A percentile compares a stretch with the other conserved stretches of the same genome.
phyloP scores from a whole-genome alignment of 2,113 vertebrate species.

The Neotoma lepida region DNA sequence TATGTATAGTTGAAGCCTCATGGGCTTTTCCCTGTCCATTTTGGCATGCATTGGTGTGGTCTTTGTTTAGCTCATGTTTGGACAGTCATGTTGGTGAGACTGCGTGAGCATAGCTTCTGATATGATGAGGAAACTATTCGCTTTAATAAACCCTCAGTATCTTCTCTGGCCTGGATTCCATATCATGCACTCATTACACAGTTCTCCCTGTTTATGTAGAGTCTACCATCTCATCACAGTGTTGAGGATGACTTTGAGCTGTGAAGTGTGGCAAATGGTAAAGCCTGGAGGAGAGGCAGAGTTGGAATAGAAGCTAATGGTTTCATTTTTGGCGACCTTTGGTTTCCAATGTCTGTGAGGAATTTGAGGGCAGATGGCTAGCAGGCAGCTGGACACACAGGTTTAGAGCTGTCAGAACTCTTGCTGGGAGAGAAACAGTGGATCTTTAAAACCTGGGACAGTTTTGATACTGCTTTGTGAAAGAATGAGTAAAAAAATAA shows the following conservation, averaged over 20 bases:
- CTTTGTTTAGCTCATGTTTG: not conserved
- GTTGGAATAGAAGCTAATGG: not conserved
- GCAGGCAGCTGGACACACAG: not conserved
- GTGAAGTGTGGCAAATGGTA: not conserved
- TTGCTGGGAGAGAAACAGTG: not conserved
- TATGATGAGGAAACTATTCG: not conserved
- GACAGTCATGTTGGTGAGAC: no score
- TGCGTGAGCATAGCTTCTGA: not conserved
- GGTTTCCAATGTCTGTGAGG: not conserved
- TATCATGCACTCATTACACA: rapidly evolving
- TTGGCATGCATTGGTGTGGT: not conserved
- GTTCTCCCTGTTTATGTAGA: not conserved
- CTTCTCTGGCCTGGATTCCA: not conserved
- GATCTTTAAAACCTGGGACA: not conserved
- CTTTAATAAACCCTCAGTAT: not conserved
- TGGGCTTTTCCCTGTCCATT: no score
- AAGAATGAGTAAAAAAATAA: not conserved
- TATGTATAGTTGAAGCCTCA: not conserved
- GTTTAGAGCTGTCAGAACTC: not conserved
- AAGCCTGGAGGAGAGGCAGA: not conserved
- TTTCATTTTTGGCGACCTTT: not conserved
- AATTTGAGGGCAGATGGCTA: not conserved
- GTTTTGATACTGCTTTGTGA: not conserved
- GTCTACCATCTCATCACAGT: not conserved
- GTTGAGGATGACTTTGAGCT: not conserved